Evolutionary conservation across 2,113 vertebrate species (phyloP), one percentile per base, ranked within the genome.

Genomic region (Carlito syrichta): DNA sequence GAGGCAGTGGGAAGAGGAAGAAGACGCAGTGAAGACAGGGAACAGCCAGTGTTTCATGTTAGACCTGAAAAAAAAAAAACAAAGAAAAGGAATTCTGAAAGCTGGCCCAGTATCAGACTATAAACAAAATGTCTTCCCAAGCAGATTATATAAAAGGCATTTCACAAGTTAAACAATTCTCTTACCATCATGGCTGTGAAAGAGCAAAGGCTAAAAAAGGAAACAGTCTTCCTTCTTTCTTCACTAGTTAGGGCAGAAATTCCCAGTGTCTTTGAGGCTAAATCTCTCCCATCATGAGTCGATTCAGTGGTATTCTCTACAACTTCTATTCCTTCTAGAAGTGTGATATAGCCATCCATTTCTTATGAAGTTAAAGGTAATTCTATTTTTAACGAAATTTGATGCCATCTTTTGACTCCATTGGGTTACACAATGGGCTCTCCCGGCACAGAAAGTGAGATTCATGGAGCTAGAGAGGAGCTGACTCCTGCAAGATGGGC

Each of bases 121-220:
- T 88, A 95, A 95, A 91, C 86, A 89, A 92, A 96, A 86, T 13
- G 50, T 38, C 89, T 96, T 91, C 77, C 79, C 32, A 50, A 83
- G 40, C 43, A 58, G 91, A 83, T 45, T 86, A 50, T 82, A 52
- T 91, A 69, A 79, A 95, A 83, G 60, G 30, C 68, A 91, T 89
- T 88, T 96, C 66, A 58, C 52, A 95, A 95, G 74, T 56, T 85
- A 93, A 96, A 95, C 92, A 95, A 19, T n/a, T 27, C 22, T 22
- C 35, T 23, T 38, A 89, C 76, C 22, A 9, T 62, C 38, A 32
- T 35, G 27, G 9, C 25, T 56, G 50, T 58, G 89, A 93, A 94
- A 93, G 22, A 79, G 66, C 68, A 89, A 89, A 91, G 58, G 83
- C 50, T 48, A 1, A 66, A 73, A 92, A 71, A 62, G 82, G 74